phyloP scores from a whole-genome alignment of 1,140 invertebrate species.

The Eubasilissa regina region DNA sequence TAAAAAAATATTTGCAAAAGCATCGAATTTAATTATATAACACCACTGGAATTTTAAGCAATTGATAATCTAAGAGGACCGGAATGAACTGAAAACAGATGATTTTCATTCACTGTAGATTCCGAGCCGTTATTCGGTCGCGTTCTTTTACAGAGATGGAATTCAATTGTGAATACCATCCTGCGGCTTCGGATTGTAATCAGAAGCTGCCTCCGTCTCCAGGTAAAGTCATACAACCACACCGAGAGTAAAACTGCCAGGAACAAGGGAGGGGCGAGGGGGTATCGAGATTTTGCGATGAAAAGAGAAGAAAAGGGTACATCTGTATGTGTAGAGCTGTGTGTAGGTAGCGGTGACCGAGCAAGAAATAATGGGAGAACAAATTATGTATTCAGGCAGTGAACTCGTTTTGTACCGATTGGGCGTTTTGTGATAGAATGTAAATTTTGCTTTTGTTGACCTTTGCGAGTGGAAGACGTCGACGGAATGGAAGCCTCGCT shows the following conservation, averaged over 20 bases:
- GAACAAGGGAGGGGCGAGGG: not conserved
- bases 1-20: no score
- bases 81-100: slow-evolving; percentile 27
- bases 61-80: no score
- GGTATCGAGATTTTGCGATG: slow-evolving; percentile 15
- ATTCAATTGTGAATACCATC: slow-evolving; percentile 44
- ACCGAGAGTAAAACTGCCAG: not conserved
- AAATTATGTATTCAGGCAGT: slow-evolving; percentile 59
- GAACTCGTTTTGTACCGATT: slow-evolving; percentile 54
- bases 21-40: no score
- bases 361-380: slow-evolving; percentile 54
- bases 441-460: slow-evolving; percentile 58
- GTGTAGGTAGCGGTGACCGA: slow-evolving; percentile 18
- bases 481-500: slow-evolving; percentile 18
- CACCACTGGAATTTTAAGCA: no score
- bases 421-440: slow-evolving; percentile 57
- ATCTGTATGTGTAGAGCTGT: no score
- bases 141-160: slow-evolving; percentile 44
- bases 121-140: slow-evolving; percentile 11
- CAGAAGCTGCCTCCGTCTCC: slow-evolving; percentile 27
- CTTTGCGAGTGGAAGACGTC: slow-evolving; percentile 40
- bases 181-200: slow-evolving; percentile 45
- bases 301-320: slow-evolving; percentile 3
- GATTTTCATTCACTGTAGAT: slow-evolving; percentile 46
- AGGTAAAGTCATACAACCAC: slow-evolving; percentile 13